These are phyloP conservation scores for Triops longicaudatus DNA, from an alignment of 1,140 invertebrate species.

Conservation along the genomic window DNA sequence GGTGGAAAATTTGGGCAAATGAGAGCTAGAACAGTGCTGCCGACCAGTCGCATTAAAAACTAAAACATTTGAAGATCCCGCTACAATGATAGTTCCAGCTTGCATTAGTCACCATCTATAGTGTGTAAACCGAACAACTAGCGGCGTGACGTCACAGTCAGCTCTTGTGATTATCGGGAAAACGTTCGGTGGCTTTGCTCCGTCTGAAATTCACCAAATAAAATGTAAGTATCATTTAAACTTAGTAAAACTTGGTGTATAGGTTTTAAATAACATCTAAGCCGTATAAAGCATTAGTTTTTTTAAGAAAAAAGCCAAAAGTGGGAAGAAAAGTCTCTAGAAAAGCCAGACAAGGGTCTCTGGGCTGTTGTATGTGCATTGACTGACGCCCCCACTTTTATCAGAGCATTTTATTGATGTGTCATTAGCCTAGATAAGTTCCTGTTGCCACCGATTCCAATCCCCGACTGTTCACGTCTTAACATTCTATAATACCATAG, in stretches of 20 bases:
- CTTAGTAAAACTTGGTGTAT: neutral
- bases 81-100: too few species aligned
- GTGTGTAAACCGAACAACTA: neutral
- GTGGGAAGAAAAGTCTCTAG: neutral
- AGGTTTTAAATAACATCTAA: too few species aligned
- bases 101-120: neutral
- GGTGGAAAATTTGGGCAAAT: too few species aligned
- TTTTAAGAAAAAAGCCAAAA: neutral
- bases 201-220: neutral
- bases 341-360: neutral
- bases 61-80: too few species aligned
- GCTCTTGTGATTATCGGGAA: conserved; percentile 14
- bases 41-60: too few species aligned
- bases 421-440: conserved; percentile 1
- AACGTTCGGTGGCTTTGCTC: conserved; percentile 10
- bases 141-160: neutral
- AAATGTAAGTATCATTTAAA: neutral
- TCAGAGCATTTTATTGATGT: conserved; percentile 1
- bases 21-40: too few species aligned
- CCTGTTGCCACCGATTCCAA: neutral
- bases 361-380: conserved; percentile 4
- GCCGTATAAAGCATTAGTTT: neutral
- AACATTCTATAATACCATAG: too few species aligned
- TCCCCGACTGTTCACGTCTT: too few species aligned
- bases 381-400: conserved; percentile 14